Percentiles rank a stretch among this genome's conserved stretches.
These are phyloP conservation scores for Myopa tessellatipennis DNA, from an alignment of 2,888 invertebrate species.

Conservation along the genomic window DNA sequence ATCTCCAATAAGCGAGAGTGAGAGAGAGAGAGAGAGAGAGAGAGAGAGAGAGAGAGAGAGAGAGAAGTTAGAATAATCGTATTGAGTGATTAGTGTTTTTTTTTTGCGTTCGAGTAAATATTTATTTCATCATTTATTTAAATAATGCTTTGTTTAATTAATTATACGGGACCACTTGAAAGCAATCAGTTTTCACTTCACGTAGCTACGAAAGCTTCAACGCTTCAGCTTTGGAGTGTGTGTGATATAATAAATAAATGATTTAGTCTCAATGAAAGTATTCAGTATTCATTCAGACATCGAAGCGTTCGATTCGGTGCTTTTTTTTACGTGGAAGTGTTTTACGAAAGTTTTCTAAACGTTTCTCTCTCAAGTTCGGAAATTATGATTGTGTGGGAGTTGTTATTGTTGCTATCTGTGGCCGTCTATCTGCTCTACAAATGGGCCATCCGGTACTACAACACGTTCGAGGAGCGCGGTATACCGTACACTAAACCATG, in stretches of 20 bases:
- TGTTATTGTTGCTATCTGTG: slow-evolving; percentile 41
- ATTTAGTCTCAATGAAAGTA: neutral
- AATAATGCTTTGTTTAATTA: too few relatives aligned
- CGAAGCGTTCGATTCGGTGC: neutral
- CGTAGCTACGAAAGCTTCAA: neutral
- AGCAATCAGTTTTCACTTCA: neutral
- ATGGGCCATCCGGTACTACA: slow-evolving; percentile 49
- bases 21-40: too few relatives aligned
- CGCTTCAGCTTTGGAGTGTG: neutral
- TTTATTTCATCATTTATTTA: too few relatives aligned
- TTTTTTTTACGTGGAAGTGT: neutral
- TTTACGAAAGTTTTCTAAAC: neutral
- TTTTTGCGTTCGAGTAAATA: too few relatives aligned
- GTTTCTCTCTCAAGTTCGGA: neutral
- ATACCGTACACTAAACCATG: slow-evolving; percentile 49
- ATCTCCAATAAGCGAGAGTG: too few relatives aligned
- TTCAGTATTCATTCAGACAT: neutral
- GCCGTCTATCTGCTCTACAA: slow-evolving; percentile 48
- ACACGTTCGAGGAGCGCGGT: slow-evolving; percentile 49
- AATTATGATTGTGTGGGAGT: slow-evolving; percentile 35
- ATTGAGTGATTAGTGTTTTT: too few relatives aligned
- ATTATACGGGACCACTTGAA: neutral
- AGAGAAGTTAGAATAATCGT: too few relatives aligned
- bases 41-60: too few relatives aligned
- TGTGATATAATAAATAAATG: too few relatives aligned